Evolutionary conservation across 2,888 invertebrate genomes (phyloP).

Genomic region (Parochlus steinenii): DNA sequence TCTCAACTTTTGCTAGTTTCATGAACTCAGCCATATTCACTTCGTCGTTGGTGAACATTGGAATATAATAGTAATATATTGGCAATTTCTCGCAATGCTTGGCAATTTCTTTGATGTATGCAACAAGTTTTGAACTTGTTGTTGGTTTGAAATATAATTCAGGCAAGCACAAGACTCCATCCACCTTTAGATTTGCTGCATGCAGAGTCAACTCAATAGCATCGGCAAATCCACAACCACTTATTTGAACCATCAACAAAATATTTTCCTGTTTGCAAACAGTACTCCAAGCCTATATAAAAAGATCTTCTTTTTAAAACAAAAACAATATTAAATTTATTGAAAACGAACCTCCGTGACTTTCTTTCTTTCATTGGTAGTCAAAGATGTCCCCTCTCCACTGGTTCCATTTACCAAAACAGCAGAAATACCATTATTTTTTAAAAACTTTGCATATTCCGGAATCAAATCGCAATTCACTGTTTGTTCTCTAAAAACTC

Average conservation of each 20-base stretch:
- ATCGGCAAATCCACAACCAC: slow-evolving; percentile 49
- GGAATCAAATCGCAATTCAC: slow-evolving; percentile 33
- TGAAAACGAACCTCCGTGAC: slow-evolving; percentile 45
- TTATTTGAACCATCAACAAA: slow-evolving; percentile 54
- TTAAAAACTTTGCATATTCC: slow-evolving; percentile 46
- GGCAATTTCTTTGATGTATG: slow-evolving; percentile 48
- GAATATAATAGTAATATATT: slow-evolving; percentile 70
- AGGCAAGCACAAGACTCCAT: slow-evolving; percentile 56
- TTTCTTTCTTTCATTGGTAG: slow-evolving; percentile 46
- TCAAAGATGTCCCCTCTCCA: slow-evolving; percentile 57
- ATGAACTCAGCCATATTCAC: slow-evolving; percentile 59
- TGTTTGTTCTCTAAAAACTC: slow-evolving; percentile 10
- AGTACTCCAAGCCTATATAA: slow-evolving; percentile 45
- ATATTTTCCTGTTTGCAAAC: slow-evolving; percentile 36
- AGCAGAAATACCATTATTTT: slow-evolving; percentile 41
- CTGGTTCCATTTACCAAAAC: slow-evolving; percentile 64
- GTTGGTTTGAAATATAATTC: slow-evolving; percentile 61
- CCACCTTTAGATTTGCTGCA: slow-evolving; percentile 43
- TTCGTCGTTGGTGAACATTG: slow-evolving; percentile 49
- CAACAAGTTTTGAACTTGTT: slow-evolving; percentile 39
- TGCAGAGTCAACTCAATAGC: slow-evolving; percentile 52
- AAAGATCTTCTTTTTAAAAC: too few species aligned
- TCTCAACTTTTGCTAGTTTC: slow-evolving; percentile 37
- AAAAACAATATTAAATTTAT: too few species aligned
- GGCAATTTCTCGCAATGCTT: slow-evolving; percentile 57